These are phyloP conservation scores for Drosophila villosipedis DNA, from an alignment of 2,888 invertebrate genomes.

Conservation along the genomic window DNA sequence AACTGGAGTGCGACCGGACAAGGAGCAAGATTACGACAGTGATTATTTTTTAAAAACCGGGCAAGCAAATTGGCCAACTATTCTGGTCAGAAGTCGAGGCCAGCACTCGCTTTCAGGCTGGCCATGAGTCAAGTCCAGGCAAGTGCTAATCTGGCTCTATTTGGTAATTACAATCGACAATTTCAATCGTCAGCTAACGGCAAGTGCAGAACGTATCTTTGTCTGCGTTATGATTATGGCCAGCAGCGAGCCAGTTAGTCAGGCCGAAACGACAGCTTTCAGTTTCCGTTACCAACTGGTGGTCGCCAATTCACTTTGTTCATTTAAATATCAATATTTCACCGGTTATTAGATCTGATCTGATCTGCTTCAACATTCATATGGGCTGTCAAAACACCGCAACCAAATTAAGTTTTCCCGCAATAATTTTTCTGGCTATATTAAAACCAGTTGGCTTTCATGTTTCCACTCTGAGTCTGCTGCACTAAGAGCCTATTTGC, in stretches of 20 bases:
- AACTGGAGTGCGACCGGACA: not conserved
- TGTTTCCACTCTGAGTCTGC: not conserved
- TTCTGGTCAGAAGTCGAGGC: constrained; percentile 25
- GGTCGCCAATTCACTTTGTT: not conserved
- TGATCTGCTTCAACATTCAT: not conserved
- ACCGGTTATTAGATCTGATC: not conserved
- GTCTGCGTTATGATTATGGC: constrained; percentile 2
- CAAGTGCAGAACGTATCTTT: constrained; percentile 19
- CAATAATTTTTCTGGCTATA: not conserved
- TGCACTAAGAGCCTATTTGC: not conserved
- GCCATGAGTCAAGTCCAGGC: constrained; percentile 32
- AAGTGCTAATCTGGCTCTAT: constrained; percentile 39
- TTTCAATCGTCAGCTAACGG: constrained; percentile 32
- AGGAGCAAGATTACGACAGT: not conserved
- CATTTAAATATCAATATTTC: not conserved
- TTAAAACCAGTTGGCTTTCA: not conserved
- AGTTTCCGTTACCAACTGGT: constrained; percentile 18
- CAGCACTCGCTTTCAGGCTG: constrained; percentile 16
- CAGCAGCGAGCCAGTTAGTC: constrained; percentile 5
- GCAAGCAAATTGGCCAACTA: constrained; percentile 21
- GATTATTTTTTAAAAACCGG: constrained; percentile 1
- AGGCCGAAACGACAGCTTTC: constrained; percentile 1
- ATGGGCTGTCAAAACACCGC: not conserved
- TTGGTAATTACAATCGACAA: constrained; percentile 5
- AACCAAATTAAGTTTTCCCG: not conserved